A percentile compares a stretch with the other conserved stretches of the same genome.
These are phyloP conservation scores for Terrapene triunguis DNA, from an alignment of 2,113 vertebrate genomes.

Conservation along the genomic window DNA sequence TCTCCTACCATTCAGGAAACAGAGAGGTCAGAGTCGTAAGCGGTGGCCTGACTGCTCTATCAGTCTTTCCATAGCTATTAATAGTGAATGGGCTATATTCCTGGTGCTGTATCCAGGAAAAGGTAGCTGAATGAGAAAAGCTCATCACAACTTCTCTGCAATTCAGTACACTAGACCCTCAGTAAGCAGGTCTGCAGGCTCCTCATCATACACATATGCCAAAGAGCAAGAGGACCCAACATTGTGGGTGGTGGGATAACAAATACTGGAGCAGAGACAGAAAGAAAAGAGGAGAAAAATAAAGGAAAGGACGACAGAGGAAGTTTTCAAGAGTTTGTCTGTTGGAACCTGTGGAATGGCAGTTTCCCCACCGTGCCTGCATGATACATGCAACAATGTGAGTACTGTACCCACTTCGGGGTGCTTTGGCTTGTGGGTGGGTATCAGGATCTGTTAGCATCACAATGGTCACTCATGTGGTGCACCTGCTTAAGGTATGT, in stretches of 20 bases:
- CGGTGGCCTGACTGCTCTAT: not conserved
- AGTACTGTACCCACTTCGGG: not conserved
- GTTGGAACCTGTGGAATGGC: not conserved
- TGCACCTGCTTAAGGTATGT: not conserved
- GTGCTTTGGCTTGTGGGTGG: not conserved
- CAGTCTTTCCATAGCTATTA: not conserved
- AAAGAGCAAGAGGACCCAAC: not conserved
- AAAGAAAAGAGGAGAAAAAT: not conserved
- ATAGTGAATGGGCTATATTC: not conserved
- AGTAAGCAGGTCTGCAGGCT: not conserved
- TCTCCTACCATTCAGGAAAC: not conserved
- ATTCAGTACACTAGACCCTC: not conserved
- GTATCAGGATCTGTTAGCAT: not conserved
- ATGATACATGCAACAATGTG: not conserved
- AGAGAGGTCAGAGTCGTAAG: not conserved
- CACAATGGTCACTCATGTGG: not conserved
- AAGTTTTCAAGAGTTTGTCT: not conserved
- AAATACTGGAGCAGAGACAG: not conserved
- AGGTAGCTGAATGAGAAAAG: not conserved
- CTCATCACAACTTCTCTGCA: accelerated
- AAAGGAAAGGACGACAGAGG: not conserved
- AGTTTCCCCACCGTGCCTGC: not conserved
- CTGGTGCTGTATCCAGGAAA: not conserved
- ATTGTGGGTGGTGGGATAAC: accelerated
- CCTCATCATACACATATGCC: not conserved